phyloP scores from a whole-genome alignment of 1,140 invertebrate species.

The Linepithema humile region DNA sequence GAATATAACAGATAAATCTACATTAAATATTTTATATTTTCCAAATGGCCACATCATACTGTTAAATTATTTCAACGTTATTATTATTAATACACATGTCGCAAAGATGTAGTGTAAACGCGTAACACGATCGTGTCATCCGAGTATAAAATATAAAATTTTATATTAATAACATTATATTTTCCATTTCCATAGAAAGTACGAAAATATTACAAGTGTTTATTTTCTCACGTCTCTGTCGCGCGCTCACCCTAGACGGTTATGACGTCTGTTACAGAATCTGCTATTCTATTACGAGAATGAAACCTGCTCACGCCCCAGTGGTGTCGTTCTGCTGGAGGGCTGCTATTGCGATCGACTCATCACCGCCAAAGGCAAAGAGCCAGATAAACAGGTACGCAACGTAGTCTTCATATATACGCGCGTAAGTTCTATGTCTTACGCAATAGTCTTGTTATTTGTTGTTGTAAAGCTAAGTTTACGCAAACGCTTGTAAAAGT shows the following conservation, averaged over 20 bases:
- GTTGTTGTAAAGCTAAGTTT: neutral
- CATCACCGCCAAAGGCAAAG: conserved; percentile 85
- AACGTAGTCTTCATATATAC: neutral
- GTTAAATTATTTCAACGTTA: neutral
- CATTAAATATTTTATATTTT: no score
- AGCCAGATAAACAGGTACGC: conserved; percentile 86
- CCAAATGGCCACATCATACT: no score
- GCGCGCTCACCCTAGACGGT: neutral
- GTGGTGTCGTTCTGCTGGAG: conserved; percentile 94
- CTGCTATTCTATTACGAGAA: conserved; percentile 96
- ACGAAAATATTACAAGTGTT: neutral
- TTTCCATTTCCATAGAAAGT: neutral
- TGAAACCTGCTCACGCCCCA: conserved; percentile 90
- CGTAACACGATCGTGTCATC: neutral
- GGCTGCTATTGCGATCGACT: conserved; percentile 95
- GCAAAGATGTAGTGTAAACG: neutral
- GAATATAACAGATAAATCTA: no score
- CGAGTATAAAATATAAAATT: neutral
- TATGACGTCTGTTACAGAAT: conserved; percentile 86
- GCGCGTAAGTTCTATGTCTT: neutral
- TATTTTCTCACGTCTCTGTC: neutral
- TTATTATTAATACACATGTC: neutral
- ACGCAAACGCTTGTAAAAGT: neutral
- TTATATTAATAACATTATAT: neutral
- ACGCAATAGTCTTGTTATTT: neutral